These are phyloP conservation scores for Andrena trimmerana DNA, from an alignment of 2,888 invertebrate genomes.

Conservation along the genomic window DNA sequence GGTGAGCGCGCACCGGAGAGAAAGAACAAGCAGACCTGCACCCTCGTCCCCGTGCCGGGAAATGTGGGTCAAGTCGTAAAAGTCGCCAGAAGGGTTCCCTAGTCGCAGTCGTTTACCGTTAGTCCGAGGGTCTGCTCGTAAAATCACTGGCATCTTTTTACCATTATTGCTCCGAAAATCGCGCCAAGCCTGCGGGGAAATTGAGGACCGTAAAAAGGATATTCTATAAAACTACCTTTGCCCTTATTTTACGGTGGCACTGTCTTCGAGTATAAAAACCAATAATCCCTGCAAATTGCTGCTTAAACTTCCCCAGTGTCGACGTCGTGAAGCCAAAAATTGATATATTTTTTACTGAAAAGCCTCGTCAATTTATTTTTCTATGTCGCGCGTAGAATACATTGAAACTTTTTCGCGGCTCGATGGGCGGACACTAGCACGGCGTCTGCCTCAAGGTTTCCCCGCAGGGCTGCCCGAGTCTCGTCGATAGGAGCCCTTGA, in stretches of 20 bases:
- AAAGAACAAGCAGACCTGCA: constrained; percentile 44
- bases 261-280: not conserved
- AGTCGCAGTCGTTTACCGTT: constrained; percentile 43
- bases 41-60: constrained; percentile 42
- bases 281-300: not conserved
- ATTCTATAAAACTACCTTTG: not conserved
- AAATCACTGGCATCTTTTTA: constrained; percentile 35
- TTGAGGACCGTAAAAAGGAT: constrained; percentile 6
- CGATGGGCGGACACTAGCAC: constrained; percentile 21
- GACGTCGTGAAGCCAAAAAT: not conserved
- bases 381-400: too few relatives aligned
- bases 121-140: constrained; percentile 10
- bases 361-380: not conserved
- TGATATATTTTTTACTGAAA: not conserved
- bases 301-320: not conserved
- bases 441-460: not conserved
- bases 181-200: not conserved
- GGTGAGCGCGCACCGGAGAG: constrained; percentile 49
- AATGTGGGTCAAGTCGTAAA: constrained; percentile 77
- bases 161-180: constrained; percentile 32
- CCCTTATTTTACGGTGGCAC: not conserved
- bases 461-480: constrained; percentile 36
- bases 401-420: not conserved
- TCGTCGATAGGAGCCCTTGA: constrained; percentile 42
- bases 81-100: constrained; percentile 56